phyloP scores from a whole-genome alignment of 2,888 invertebrate genomes.

The Hylaea fasciaria region DNA sequence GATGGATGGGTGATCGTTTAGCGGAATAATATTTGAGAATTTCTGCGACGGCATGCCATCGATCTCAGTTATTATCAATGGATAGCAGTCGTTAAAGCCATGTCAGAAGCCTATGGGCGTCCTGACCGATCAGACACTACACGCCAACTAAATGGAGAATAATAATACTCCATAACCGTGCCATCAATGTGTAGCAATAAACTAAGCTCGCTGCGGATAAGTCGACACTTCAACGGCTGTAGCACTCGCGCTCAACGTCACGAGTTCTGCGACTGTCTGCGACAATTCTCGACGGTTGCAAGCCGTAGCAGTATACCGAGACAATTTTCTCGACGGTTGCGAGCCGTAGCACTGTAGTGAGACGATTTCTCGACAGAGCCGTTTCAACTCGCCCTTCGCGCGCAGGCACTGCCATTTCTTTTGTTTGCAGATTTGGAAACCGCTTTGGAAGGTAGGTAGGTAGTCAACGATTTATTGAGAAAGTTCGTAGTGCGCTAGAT shows the following conservation, averaged over 20 bases:
- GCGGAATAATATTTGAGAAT: too few species aligned
- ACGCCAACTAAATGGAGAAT: too few species aligned
- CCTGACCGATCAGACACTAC: too few species aligned
- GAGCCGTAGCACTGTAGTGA: constrained; percentile 8
- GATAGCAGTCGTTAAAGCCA: too few species aligned
- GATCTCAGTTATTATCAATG: too few species aligned
- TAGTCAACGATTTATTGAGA: constrained; percentile 36
- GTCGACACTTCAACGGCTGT: constrained; percentile 47
- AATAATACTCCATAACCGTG: background rate
- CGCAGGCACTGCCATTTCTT: constrained; percentile 39
- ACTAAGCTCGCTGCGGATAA: constrained; percentile 47
- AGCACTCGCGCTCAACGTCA: constrained; percentile 52
- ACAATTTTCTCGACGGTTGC: constrained; percentile 14
- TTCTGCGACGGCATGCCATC: too few species aligned
- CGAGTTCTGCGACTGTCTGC: constrained; percentile 49
- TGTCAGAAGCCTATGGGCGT: too few species aligned
- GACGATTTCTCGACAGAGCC: constrained; percentile 13
- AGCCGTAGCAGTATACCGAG: constrained; percentile 7
- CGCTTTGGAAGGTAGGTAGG: too few species aligned
- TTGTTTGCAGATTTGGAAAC: constrained; percentile 35
- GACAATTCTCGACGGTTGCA: constrained; percentile 40
- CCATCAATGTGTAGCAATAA: constrained; percentile 43
- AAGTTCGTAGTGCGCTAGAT: constrained; percentile 24
- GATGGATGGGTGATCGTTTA: too few species aligned
- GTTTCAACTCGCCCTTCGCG: constrained; percentile 28